A percentile compares a stretch with the other conserved stretches of the same genome.
Conservation (phyloP, 1,140 invertebrate genomes). For the Drosophila mayri region DNA sequence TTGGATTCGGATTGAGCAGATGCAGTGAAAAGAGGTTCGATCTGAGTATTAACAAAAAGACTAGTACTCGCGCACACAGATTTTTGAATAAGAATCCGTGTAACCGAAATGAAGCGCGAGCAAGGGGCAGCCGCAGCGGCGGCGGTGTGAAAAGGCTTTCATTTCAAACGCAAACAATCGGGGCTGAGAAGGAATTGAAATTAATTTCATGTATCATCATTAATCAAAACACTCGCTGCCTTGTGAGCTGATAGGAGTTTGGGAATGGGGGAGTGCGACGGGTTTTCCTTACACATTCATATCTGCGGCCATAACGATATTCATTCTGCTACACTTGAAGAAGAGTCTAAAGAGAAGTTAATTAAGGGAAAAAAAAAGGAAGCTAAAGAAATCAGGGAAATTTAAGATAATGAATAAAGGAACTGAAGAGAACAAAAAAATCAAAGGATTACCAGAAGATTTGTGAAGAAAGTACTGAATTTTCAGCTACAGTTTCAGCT, state of each 20-base stretch:
- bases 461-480: background rate
- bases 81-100: conserved; percentile 47
- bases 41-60: conserved; percentile 63
- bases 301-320: conserved; percentile 70
- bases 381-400: background rate
- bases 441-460: background rate
- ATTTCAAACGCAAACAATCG: conserved; percentile 82
- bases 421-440: background rate
- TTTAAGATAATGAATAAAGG: background rate
- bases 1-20: conserved; percentile 32
- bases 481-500: background rate
- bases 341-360: background rate
- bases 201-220: conserved; percentile 84
- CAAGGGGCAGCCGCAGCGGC: conserved; percentile 6
- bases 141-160: conserved; percentile 79
- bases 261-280: conserved; percentile 22
- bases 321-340: conserved; percentile 61
- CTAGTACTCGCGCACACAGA: conserved; percentile 45
- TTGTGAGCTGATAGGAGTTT: conserved; percentile 53
- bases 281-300: conserved; percentile 48
- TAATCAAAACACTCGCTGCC: conserved; percentile 79
- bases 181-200: conserved; percentile 76
- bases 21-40: conserved; percentile 61
- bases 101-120: conserved; percentile 12
- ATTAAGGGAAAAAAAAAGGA: background rate